Evolutionary conservation across 2,888 invertebrate genomes (phyloP).

Genomic region (Lobophora halterata): DNA sequence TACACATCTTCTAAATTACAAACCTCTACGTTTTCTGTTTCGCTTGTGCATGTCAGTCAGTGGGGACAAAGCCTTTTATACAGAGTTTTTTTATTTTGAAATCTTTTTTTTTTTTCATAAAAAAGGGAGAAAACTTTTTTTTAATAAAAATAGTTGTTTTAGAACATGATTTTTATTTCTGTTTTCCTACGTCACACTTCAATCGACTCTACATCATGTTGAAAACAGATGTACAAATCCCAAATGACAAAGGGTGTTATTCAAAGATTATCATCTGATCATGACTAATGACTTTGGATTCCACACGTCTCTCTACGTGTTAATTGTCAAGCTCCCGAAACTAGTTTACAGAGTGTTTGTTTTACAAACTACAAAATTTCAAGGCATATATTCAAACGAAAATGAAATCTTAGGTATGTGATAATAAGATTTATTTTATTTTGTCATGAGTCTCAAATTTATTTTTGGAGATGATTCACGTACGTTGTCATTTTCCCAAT

Average conservation of each 20-base stretch:
- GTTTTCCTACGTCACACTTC: slow-evolving; percentile 2
- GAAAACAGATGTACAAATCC: slow-evolving; percentile 39
- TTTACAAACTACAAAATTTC: slow-evolving; percentile 50
- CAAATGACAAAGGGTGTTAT: slow-evolving; percentile 69
- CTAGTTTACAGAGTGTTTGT: slow-evolving; percentile 75
- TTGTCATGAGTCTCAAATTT: not conserved
- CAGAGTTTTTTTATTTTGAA: no score
- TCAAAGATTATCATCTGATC: slow-evolving; percentile 71
- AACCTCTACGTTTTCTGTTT: no score
- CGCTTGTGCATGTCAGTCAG: no score
- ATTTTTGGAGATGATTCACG: slow-evolving; percentile 50
- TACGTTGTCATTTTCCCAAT: slow-evolving; percentile 69
- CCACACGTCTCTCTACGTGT: slow-evolving; percentile 58
- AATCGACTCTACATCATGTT: slow-evolving; percentile 15
- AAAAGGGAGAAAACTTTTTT: no score
- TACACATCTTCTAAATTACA: no score
- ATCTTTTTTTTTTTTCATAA: no score
- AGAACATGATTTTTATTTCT: no score
- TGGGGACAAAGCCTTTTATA: no score
- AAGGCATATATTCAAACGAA: not conserved
- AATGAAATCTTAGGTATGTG: slow-evolving; percentile 1
- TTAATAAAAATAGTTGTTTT: slow-evolving; percentile 28
- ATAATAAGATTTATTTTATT: slow-evolving; percentile 13
- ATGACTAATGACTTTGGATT: slow-evolving; percentile 71
- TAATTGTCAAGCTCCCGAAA: slow-evolving; percentile 69